Evolutionary conservation across 2,888 invertebrate genomes (phyloP).

Genomic region (Meghimatium bilineatum): DNA sequence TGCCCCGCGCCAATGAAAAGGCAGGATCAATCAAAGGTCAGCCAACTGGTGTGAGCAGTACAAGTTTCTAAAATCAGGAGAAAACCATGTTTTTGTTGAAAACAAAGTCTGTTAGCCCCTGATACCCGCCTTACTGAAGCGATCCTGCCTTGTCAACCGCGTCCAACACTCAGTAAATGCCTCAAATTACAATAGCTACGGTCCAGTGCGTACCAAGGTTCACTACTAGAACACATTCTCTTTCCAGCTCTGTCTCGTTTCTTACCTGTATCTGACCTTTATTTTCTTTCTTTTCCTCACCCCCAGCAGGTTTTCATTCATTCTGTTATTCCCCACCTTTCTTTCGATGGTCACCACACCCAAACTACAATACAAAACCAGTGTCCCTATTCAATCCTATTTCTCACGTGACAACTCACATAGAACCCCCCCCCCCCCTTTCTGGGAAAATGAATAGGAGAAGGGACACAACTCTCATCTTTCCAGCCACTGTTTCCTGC

Average conservation of each 20-base stretch:
- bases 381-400: not conserved
- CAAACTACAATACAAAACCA: not conserved
- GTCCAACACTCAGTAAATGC: not conserved
- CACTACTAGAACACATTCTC: not conserved
- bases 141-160: not conserved
- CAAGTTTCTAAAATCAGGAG: no score
- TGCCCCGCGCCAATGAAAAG: no score
- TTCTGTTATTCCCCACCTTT: not conserved
- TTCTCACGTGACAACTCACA: not conserved
- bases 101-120: no score
- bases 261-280: not conserved
- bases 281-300: not conserved
- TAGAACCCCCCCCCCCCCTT: not conserved
- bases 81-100: no score
- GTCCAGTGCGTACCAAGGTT: not conserved
- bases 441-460: not conserved
- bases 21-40: no score
- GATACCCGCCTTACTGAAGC: no score
- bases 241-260: not conserved
- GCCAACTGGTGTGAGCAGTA: no score
- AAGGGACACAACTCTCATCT: not conserved
- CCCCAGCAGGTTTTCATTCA: not conserved
- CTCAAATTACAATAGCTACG: not conserved
- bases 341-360: not conserved
- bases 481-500: not conserved